A percentile compares a stretch with the other conserved stretches of the same genome.
These are phyloP conservation scores for Agonopterix alstromeriana DNA, from an alignment of 2,888 invertebrate genomes.

Conservation along the genomic window DNA sequence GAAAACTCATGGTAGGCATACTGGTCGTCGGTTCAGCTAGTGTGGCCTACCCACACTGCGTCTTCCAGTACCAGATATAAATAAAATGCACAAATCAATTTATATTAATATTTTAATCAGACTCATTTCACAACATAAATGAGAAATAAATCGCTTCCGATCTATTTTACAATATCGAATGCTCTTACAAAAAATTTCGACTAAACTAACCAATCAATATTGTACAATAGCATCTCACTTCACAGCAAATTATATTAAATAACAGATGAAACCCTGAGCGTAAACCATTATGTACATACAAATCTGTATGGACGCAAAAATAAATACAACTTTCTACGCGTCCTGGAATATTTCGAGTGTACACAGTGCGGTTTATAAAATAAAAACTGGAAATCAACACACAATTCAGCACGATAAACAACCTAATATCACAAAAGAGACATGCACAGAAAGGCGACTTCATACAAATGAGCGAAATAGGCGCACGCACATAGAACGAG, in stretches of 20 bases:
- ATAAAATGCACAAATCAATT: constrained; percentile 34
- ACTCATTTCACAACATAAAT: constrained; percentile 72
- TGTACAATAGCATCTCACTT: constrained; percentile 38
- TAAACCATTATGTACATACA: constrained; percentile 13
- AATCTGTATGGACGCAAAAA: constrained; percentile 31
- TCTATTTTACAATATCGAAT: constrained; percentile 48
- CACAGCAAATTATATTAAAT: constrained; percentile 30
- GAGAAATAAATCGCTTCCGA: constrained; percentile 46
- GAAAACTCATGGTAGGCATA: too few relatives aligned
- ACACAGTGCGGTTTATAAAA: not conserved
- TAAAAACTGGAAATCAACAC: constrained; percentile 18
- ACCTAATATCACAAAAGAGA: not conserved
- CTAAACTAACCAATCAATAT: constrained; percentile 31
- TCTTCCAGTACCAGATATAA: not conserved
- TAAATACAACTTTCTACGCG: constrained; percentile 24
- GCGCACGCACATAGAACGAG: too few relatives aligned
- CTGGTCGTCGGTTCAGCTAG: too few relatives aligned
- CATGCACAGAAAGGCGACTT: constrained; percentile 9
- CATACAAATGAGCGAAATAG: too few relatives aligned
- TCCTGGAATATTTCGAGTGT: constrained; percentile 49
- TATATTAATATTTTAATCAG: constrained; percentile 66
- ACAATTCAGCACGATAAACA: not conserved
- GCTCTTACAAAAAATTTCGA: constrained; percentile 39
- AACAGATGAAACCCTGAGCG: constrained; percentile 31
- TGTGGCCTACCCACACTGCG: too few relatives aligned